A percentile compares a stretch with the other conserved stretches of the same genome.
phyloP scores from a whole-genome alignment of 2,797 vertebrate genomes.

The Etheostoma perlongum region DNA sequence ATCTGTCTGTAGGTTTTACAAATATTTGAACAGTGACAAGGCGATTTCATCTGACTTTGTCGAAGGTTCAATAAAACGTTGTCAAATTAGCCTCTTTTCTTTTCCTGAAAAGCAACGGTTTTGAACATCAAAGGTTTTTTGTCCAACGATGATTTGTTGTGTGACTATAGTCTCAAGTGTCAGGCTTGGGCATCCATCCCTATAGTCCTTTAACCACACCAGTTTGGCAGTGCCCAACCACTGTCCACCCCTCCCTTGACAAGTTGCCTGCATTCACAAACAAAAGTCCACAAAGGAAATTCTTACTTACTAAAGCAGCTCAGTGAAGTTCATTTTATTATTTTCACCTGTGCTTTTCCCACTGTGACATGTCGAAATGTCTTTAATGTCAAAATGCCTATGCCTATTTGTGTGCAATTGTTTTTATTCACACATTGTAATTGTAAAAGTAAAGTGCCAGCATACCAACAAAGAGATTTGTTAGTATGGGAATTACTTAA shows the following conservation, averaged over 20 bases:
- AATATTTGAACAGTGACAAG: too few species aligned
- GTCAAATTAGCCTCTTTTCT: too few species aligned
- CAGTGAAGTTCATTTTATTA: background rate
- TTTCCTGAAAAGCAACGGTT: too few species aligned
- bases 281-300: background rate
- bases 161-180: background rate
- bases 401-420: background rate
- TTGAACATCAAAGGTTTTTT: too few species aligned
- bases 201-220: slow-evolving; percentile 4
- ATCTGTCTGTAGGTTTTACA: too few species aligned
- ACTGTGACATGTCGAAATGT: background rate
- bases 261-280: background rate
- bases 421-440: too few species aligned
- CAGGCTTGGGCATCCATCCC: slow-evolving; percentile 16
- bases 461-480: background rate
- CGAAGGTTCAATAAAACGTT: too few species aligned
- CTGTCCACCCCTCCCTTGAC: background rate
- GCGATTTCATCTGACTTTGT: too few species aligned
- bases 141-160: too few species aligned
- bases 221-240: background rate
- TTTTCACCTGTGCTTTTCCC: background rate
- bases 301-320: background rate
- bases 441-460: background rate
- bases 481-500: background rate
- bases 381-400: background rate